phyloP scores from a whole-genome alignment of 2,113 vertebrate species.

The Neodontobutis hainanensis region DNA sequence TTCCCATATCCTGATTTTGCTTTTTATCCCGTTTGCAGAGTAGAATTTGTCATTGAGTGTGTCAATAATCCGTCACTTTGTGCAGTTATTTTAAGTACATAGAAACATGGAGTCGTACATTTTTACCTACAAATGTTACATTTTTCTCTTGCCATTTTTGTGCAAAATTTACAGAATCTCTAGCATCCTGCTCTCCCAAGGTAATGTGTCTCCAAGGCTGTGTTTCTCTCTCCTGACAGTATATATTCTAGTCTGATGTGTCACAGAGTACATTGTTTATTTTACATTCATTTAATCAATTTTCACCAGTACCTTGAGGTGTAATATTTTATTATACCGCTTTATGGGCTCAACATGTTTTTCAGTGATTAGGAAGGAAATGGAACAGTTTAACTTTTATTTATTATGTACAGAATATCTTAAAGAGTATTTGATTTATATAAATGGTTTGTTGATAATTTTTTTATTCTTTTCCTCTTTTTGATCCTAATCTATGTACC shows the following conservation, averaged over 20 bases:
- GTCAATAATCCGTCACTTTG: conserved; percentile 61
- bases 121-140: conserved; percentile 98
- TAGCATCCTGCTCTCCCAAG: conserved; percentile 99
- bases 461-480: conserved; percentile 61
- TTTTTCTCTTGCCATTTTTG: conserved; percentile 99
- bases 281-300: conserved; percentile 34
- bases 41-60: conserved; percentile 60
- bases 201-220: conserved; percentile 99
- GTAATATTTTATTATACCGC: not conserved
- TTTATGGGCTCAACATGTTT: conserved; percentile 20
- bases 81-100: conserved; percentile 75
- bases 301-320: conserved; percentile 35
- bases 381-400: not conserved
- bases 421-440: conserved; percentile 17
- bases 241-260: conserved; percentile 58
- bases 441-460: conserved; percentile 45
- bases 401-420: conserved; percentile 24
- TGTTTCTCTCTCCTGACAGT: conserved; percentile 76
- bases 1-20: conserved; percentile 23
- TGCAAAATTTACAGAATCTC: conserved; percentile 99
- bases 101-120: conserved; percentile 80
- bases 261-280: conserved; percentile 27
- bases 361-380: conserved; percentile 15
- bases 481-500: conserved; percentile 52
- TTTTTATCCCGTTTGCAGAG: conserved; percentile 36